Percentiles rank a stretch among this genome's conserved stretches.
These are phyloP conservation scores for Nautilus pompilius DNA, from an alignment of 1,140 invertebrate genomes.

Conservation along the genomic window DNA sequence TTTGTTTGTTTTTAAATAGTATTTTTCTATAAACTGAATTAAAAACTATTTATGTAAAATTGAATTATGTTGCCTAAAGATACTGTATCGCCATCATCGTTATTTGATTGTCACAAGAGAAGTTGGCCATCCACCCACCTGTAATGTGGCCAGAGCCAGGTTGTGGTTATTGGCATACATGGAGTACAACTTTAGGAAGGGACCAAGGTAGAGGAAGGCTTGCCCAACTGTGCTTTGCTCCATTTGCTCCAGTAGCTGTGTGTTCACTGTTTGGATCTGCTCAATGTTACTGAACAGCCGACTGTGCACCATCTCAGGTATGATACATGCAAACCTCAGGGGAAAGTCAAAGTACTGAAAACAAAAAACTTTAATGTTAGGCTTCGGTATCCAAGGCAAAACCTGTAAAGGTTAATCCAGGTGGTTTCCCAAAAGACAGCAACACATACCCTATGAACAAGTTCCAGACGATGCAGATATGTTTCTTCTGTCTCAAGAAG, in stretches of 20 bases:
- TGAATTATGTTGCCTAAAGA: too few relatives aligned
- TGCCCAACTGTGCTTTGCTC: constrained; percentile 64
- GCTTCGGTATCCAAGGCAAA: background rate
- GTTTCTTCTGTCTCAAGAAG: constrained; percentile 70
- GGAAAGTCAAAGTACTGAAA: constrained; percentile 68
- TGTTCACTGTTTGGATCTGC: constrained; percentile 70
- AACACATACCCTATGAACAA: constrained; percentile 62
- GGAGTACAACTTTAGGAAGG: constrained; percentile 76
- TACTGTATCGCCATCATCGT: too few relatives aligned
- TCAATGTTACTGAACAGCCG: constrained; percentile 70
- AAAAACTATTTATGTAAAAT: too few relatives aligned
- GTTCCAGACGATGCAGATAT: constrained; percentile 68
- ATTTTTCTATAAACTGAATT: too few relatives aligned
- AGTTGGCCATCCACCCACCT: constrained; percentile 34
- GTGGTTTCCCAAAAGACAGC: background rate
- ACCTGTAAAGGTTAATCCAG: background rate
- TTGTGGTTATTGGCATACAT: constrained; percentile 75
- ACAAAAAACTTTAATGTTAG: constrained; percentile 9
- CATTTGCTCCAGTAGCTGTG: constrained; percentile 65
- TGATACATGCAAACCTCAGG: constrained; percentile 61
- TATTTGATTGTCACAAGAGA: too few relatives aligned
- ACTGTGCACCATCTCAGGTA: constrained; percentile 61
- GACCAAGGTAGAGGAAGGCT: constrained; percentile 70
- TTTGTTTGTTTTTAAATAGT: too few relatives aligned
- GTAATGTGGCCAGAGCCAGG: constrained; percentile 53